A percentile compares a stretch with the other conserved stretches of the same genome.
These are phyloP conservation scores for Vireo altiloquus DNA, from an alignment of 2,113 vertebrate genomes.

Conservation along the genomic window DNA sequence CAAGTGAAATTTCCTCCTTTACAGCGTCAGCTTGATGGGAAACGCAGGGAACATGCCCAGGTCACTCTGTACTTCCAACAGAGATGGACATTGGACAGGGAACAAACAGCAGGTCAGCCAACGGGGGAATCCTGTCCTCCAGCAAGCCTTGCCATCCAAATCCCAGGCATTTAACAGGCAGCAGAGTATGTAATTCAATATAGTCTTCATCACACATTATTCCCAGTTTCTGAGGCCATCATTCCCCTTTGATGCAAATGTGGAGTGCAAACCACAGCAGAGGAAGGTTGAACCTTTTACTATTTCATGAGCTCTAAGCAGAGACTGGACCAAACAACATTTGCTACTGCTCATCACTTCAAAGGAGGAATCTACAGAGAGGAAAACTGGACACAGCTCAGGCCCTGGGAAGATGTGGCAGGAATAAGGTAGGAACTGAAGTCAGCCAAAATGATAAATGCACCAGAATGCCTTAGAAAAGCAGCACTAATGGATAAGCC, in stretches of 20 bases:
- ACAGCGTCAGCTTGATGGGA: rapidly evolving
- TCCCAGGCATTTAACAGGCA: background rate
- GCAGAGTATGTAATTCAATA: background rate
- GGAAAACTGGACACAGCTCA: background rate
- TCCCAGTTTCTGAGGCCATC: background rate
- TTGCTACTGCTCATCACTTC: background rate
- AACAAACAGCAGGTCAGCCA: background rate
- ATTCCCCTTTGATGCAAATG: background rate
- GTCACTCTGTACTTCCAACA: background rate
- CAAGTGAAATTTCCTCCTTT: background rate
- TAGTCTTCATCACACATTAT: background rate
- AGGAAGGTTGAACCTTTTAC: background rate
- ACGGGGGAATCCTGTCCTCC: background rate
- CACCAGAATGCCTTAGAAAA: background rate
- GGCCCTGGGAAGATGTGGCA: background rate
- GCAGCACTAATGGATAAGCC: background rate
- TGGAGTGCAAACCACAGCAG: background rate
- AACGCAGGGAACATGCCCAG: background rate
- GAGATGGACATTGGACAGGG: background rate
- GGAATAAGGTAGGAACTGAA: background rate
- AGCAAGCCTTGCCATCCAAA: background rate
- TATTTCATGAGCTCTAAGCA: background rate
- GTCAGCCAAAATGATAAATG: background rate
- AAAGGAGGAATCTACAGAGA: background rate
- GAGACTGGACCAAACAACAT: background rate